Evolutionary conservation across 2,113 vertebrate genomes (phyloP), one percentile per base, ranked within the genome.

Genomic region (Scomber scombrus): DNA sequence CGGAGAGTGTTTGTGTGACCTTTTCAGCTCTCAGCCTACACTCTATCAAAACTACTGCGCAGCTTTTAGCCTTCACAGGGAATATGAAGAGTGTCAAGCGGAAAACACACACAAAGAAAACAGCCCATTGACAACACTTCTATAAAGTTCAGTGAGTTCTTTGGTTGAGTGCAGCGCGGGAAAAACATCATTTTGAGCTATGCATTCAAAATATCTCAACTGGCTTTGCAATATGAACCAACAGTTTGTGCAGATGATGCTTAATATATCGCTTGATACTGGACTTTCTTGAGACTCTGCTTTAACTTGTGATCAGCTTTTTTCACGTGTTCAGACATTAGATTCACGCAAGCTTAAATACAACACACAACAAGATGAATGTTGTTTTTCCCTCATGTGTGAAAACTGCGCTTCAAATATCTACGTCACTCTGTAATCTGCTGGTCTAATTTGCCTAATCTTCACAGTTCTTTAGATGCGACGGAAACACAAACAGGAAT

Each of bases 1-100:
- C 6, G 18, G 11, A 11, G 49, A 80, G 7, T 60, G 71, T 78
- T 81, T 8, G 73, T 86, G 76, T 88, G 88, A 91, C 84, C 84
- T 80, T 65, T 54, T 47, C 58, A 52, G 64, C 77, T 65, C 84
- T 46, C 73, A 16, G 66, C 82, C 77, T 62, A 81, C 73, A n/a
- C 49, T 72, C 47, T 51, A 54, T 71, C 62, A 68, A 62, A 85
- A 73, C 69, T 15, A 52, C 58, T 0, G 21, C 71, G 57, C 40
- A 46, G 46, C 46, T 68, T 70, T 49, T 47, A 71, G 75, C 80
- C 80, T 21, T 80, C 75, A 26, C 66, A 23, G 4, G 4, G 31
- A 78, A 78, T 73, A 81, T 75, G 49, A 71, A 76, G n/a, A n/a
- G 73, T 45, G 62, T 73, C 61, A 21, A 56, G 50, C 60, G 62